These are phyloP conservation scores for Prosapia bicincta DNA, from an alignment of 2,888 invertebrate genomes.

Conservation along the genomic window DNA sequence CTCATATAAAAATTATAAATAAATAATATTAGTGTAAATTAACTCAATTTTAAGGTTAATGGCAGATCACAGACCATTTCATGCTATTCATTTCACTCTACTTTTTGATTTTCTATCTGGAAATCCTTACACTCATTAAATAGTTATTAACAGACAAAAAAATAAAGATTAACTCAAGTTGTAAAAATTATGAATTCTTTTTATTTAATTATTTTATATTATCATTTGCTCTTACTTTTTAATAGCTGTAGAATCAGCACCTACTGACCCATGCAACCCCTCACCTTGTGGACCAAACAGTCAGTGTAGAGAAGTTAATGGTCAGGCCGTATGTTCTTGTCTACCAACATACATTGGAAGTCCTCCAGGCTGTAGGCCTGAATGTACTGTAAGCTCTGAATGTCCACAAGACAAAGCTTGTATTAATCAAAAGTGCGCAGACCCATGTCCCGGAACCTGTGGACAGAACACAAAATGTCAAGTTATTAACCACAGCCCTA, in stretches of 20 bases:
- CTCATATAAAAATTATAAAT: too few species aligned
- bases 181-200: too few species aligned
- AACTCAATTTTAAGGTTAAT: too few species aligned
- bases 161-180: too few species aligned
- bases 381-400: slow-evolving; percentile 42
- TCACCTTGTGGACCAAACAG: slow-evolving; percentile 71
- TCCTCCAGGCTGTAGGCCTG: slow-evolving; percentile 42
- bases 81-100: too few species aligned
- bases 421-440: slow-evolving; percentile 62
- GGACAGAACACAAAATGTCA: slow-evolving; percentile 68
- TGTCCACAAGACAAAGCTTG: slow-evolving; percentile 60
- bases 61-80: too few species aligned
- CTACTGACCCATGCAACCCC: slow-evolving; percentile 60
- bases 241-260: slow-evolving; percentile 28
- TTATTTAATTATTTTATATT: too few species aligned
- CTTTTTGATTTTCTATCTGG: too few species aligned
- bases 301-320: slow-evolving; percentile 65
- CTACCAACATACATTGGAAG: slow-evolving; percentile 56
- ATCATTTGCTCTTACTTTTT: too few species aligned
- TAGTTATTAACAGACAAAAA: too few species aligned
- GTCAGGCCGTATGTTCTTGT: slow-evolving; percentile 70
- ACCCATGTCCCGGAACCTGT: slow-evolving; percentile 70
- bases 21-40: too few species aligned
- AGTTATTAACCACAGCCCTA: slow-evolving; percentile 55
- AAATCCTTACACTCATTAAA: too few species aligned